phyloP scores from a whole-genome alignment of 1,140 invertebrate species.

The Agraylea sexmaculata region DNA sequence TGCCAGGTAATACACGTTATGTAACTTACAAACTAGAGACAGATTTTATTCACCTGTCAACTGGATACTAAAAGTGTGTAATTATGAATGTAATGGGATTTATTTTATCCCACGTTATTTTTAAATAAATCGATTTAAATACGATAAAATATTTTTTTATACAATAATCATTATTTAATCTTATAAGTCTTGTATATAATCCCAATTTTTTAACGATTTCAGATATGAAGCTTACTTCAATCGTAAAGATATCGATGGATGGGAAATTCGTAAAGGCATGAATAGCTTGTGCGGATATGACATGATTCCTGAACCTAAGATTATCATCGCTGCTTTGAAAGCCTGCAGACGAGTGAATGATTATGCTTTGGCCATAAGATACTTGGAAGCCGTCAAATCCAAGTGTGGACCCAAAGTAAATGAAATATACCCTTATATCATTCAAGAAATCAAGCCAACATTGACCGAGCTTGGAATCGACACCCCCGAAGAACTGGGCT shows the following conservation, averaged over 20 bases:
- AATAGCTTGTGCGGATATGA: slow-evolving; percentile 79
- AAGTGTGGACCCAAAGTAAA: slow-evolving; percentile 74
- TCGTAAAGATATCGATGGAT: slow-evolving; percentile 84
- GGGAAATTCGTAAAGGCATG: slow-evolving; percentile 88
- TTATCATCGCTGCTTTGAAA: slow-evolving; percentile 81
- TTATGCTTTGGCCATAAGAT: slow-evolving; percentile 81
- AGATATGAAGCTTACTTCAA: slow-evolving; percentile 80
- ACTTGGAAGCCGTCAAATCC: slow-evolving; percentile 81
- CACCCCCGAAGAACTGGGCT: slow-evolving; percentile 91
- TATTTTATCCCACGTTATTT: too few species aligned
- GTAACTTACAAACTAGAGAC: slow-evolving; percentile 8
- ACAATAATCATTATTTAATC: background rate
- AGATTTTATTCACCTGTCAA: too few species aligned
- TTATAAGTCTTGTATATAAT: background rate
- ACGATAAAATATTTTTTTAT: background rate
- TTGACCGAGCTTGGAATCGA: slow-evolving; percentile 86
- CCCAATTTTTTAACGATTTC: slow-evolving; percentile 18
- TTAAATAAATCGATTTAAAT: background rate
- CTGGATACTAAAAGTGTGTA: too few species aligned
- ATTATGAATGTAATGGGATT: too few species aligned
- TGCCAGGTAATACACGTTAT: slow-evolving; percentile 14
- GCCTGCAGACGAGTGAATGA: slow-evolving; percentile 92
- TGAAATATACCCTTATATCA: slow-evolving; percentile 83
- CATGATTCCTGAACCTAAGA: slow-evolving; percentile 87
- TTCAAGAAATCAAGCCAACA: slow-evolving; percentile 88